Conservation (phyloP, 2,113 vertebrate species). For the Nothoprocta perdicaria region DNA sequence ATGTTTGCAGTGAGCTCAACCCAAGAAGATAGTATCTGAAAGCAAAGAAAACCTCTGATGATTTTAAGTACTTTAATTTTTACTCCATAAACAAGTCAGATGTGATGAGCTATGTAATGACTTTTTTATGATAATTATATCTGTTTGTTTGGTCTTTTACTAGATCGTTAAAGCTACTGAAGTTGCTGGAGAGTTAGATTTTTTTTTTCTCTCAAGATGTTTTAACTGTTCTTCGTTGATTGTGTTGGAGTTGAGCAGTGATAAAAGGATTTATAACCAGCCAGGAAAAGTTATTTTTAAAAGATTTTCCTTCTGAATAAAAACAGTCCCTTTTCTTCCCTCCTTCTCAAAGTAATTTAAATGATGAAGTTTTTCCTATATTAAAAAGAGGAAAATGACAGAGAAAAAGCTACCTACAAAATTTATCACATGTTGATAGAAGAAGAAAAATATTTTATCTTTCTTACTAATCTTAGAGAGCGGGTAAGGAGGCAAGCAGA, state of each 20-base stretch:
- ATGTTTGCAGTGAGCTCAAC: neutral
- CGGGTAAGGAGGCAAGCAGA: neutral
- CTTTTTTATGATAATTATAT: slow-evolving; percentile 60
- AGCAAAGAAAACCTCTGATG: slow-evolving; percentile 27
- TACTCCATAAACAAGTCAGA: slow-evolving; percentile 38
- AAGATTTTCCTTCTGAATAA: neutral
- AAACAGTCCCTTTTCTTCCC: neutral
- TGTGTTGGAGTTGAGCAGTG: neutral
- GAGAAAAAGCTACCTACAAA: neutral
- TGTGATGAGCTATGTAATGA: slow-evolving; percentile 31
- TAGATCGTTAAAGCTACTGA: slow-evolving; percentile 43
- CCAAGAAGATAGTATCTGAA: neutral
- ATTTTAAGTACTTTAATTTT: slow-evolving; percentile 33
- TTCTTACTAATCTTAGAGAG: neutral
- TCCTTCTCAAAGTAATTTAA: neutral
- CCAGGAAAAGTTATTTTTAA: neutral
- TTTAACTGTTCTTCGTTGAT: slow-evolving; percentile 8
- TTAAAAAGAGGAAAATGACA: neutral
- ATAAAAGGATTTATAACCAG: slow-evolving; percentile 34
- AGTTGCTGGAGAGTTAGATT: neutral
- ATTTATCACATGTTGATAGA: neutral
- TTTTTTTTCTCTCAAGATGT: neutral
- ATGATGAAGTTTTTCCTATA: neutral
- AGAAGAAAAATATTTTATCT: neutral
- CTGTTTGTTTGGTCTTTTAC: slow-evolving; percentile 45